These are phyloP conservation scores for Megathymus violae DNA, from an alignment of 1,140 invertebrate species.

Conservation along the genomic window DNA sequence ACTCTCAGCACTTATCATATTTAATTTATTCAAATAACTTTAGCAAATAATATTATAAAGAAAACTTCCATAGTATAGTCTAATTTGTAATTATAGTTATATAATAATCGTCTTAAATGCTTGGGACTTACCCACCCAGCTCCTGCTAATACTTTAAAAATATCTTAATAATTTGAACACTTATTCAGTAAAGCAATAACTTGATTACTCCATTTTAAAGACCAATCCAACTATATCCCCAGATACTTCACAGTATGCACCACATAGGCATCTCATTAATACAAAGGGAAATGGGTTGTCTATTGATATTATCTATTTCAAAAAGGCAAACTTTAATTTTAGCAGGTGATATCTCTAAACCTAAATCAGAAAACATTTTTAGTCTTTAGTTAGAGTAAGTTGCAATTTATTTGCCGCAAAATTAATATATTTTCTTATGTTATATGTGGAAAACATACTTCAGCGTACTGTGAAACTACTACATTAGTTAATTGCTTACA, in stretches of 20 bases:
- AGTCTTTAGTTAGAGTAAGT: neutral
- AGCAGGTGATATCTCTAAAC: neutral
- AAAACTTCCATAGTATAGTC: conserved; percentile 16
- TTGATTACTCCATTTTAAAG: conserved; percentile 14
- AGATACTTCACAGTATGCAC: conserved; percentile 12
- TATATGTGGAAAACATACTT: conserved; percentile 1
- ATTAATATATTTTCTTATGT: neutral
- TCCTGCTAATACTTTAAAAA: too few relatives aligned
- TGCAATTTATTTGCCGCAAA: neutral
- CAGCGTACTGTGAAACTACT: neutral
- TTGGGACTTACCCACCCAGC: too few relatives aligned
- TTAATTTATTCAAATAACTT: conserved; percentile 5
- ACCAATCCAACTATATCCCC: conserved; percentile 15
- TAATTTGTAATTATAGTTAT: too few relatives aligned
- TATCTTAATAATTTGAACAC: conserved; percentile 8
- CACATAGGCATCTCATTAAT: conserved; percentile 3
- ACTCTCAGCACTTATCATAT: conserved; percentile 9
- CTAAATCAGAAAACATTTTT: neutral
- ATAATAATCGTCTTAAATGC: too few relatives aligned
- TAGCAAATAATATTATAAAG: conserved; percentile 4
- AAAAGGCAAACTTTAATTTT: conserved; percentile 9
- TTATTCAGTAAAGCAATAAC: neutral
- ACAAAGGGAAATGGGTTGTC: neutral
- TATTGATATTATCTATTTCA: conserved; percentile 1
- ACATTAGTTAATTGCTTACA: too few relatives aligned